A percentile compares a stretch with the other conserved stretches of the same genome.
phyloP scores from a whole-genome alignment of 2,797 vertebrate genomes.

The Sphaeramia orbicularis region DNA sequence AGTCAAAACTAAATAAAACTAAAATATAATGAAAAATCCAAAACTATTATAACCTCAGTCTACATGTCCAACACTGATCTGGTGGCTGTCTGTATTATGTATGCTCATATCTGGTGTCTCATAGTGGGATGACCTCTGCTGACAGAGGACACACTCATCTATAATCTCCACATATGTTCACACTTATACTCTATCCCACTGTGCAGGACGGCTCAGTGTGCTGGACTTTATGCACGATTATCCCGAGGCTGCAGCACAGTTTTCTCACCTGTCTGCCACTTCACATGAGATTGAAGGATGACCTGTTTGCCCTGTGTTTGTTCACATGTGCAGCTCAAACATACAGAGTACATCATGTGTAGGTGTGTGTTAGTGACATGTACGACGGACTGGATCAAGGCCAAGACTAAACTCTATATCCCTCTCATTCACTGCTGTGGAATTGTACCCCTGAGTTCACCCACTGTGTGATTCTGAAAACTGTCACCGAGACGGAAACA shows the following conservation, averaged over 20 bases:
- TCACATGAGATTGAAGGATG: conserved; percentile 47
- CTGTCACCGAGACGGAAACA: no score
- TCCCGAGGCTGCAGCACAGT: conserved; percentile 10
- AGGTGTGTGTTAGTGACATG: neutral
- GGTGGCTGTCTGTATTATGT: neutral
- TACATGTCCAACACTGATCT: neutral
- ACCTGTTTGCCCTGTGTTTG: conserved; percentile 40
- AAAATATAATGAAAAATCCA: no score
- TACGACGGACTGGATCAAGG: neutral
- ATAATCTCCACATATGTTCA: conserved; percentile 60
- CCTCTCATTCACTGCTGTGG: no score
- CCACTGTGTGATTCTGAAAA: no score
- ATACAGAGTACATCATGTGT: neutral
- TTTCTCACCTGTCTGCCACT: conserved; percentile 52
- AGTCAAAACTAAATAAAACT: no score
- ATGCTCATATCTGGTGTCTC: neutral
- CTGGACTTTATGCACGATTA: conserved; percentile 8
- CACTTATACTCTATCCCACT: conserved; percentile 19
- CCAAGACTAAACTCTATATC: neutral
- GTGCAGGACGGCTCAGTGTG: conserved; percentile 1
- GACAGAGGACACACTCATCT: conserved; percentile 45
- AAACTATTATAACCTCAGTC: no score
- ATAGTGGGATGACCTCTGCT: conserved; percentile 16
- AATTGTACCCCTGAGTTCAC: no score
- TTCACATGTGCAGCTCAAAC: conserved; percentile 53